A percentile compares a stretch with the other conserved stretches of the same genome.
These are phyloP conservation scores for Stenotaenia linearis DNA, from an alignment of 2,888 invertebrate species.

Conservation along the genomic window DNA sequence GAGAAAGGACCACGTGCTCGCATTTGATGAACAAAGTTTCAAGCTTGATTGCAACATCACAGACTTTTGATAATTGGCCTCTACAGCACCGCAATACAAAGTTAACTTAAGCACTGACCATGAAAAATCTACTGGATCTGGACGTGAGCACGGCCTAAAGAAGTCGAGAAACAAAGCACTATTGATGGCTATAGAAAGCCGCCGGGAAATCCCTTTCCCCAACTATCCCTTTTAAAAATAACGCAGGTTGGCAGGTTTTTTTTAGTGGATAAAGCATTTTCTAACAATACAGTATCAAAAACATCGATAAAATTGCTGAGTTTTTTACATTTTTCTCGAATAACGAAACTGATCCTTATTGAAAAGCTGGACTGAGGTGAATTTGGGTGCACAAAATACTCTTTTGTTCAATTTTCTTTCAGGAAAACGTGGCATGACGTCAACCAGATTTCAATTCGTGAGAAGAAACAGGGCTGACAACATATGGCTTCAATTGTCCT, in stretches of 20 bases:
- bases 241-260: background rate
- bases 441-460: background rate
- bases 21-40: background rate
- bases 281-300: background rate
- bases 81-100: background rate
- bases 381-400: background rate
- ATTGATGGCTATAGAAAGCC: background rate
- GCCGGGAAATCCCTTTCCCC: background rate
- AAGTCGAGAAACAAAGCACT: background rate
- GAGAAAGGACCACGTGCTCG: background rate
- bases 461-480: background rate
- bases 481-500: slow-evolving; percentile 4
- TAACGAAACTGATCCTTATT: background rate
- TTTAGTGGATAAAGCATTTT: background rate
- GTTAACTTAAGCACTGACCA: background rate
- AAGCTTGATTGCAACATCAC: background rate
- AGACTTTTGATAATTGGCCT: background rate
- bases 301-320: background rate
- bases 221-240: background rate
- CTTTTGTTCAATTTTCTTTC: background rate
- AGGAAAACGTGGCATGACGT: background rate
- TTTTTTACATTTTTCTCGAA: background rate
- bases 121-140: background rate
- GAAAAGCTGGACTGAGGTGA: background rate
- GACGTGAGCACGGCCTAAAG: background rate